phyloP scores from a whole-genome alignment of 2,888 invertebrate species.

The Cosmorhoe ocellata region DNA sequence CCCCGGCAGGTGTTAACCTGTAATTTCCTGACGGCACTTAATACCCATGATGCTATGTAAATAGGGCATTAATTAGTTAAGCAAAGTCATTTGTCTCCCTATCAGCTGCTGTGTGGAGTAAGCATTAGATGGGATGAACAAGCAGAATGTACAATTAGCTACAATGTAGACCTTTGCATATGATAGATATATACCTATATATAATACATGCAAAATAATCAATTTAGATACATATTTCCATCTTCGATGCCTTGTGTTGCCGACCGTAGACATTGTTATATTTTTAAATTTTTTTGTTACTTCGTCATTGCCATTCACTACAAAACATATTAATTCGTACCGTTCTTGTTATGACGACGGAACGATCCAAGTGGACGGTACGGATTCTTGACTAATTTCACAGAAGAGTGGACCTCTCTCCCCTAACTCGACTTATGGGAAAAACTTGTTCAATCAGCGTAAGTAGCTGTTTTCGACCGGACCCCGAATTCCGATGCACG shows the following conservation, averaged over 20 bases:
- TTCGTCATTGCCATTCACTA: conserved; percentile 16
- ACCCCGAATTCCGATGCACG: conserved; percentile 36
- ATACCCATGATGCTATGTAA: conserved; percentile 45
- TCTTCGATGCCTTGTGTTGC: too few relatives aligned
- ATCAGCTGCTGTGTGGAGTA: conserved; percentile 17
- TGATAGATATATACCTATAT: too few relatives aligned
- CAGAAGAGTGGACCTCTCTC: conserved; percentile 58
- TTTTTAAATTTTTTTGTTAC: too few relatives aligned
- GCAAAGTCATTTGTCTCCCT: conserved; percentile 41
- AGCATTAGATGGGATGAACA: conserved; percentile 20
- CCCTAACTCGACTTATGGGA: conserved; percentile 62
- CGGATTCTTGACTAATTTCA: conserved; percentile 65
- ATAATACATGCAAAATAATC: too few relatives aligned
- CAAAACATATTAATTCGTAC: conserved; percentile 30
- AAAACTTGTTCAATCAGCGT: conserved; percentile 78
- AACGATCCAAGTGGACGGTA: conserved; percentile 41
- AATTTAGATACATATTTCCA: too few relatives aligned
- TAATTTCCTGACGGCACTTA: conserved; percentile 44
- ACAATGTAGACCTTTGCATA: neutral
- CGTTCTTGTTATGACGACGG: conserved; percentile 33
- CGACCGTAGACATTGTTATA: too few relatives aligned
- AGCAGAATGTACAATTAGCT: conserved; percentile 5
- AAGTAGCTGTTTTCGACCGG: conserved; percentile 67
- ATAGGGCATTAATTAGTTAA: conserved; percentile 44
- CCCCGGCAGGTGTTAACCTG: conserved; percentile 21